Base-by-base conservation (phyloP, 2,113 vertebrate genomes). In the Rousettus leschenaultii region DNA sequence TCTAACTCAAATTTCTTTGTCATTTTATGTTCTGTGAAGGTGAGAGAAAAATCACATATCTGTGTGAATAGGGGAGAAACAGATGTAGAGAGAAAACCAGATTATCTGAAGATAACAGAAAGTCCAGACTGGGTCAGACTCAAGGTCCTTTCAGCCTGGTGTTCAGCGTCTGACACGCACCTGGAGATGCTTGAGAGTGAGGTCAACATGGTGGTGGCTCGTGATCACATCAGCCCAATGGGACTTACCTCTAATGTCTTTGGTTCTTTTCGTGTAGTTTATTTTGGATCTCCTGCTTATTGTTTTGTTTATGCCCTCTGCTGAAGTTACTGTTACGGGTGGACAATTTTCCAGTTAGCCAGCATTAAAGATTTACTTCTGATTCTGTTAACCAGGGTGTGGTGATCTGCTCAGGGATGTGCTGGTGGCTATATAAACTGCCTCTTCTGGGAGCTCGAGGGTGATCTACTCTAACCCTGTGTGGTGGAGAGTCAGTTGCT, bases 1-100 rank as follows among this genome's bases (percentile, higher is more conserved):
- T 98, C 95, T 22, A 93, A 24, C 57, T 98, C 97, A 95, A 98
- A 98, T 63, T 71, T 95, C 51, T 84, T 98, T n/a, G 95, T 95
- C 51, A 98, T 94, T 22, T 8, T 90, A 30, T 95, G 45, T 85
- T 98, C 98, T 98, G 88, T 40, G 38, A 51, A 96, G 63, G 66
- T 71, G 35, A 91, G 68, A 88, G 7, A 86, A 73, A 91, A 91
- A 75, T 16, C 65, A 73, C 10, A 35, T 26, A 3, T 48, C 5
- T 61, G 18, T 45, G 12, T 82, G 66, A 77, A 45, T 21, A 1
- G 53, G 53, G 74, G 63, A 35, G 73, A 89, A 65, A 43, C 33
- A 63, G 16, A 19, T 30, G 45, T 35, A 55, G 48, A 53, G n/a
- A 92, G 48, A 94, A 95, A 94, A 24, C 6, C 30, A 83, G 75